These are phyloP conservation scores for Anodontia alba DNA, from an alignment of 2,888 invertebrate species.

Conservation along the genomic window DNA sequence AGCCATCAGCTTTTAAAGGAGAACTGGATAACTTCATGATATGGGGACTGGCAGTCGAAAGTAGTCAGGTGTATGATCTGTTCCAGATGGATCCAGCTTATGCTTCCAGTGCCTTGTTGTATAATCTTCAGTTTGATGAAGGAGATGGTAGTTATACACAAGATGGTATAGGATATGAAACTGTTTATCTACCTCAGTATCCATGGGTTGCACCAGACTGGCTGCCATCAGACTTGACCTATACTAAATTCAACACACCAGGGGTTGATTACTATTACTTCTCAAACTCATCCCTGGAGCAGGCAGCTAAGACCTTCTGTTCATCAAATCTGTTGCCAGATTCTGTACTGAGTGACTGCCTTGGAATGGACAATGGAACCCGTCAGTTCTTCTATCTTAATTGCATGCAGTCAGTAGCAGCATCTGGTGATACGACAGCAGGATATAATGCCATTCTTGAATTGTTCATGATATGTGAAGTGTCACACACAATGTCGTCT, in stretches of 20 bases:
- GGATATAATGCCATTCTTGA: conserved; percentile 59
- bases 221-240: conserved; percentile 67
- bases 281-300: conserved; percentile 36
- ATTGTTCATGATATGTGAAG: conserved; percentile 52
- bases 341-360: background rate
- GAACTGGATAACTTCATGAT: conserved; percentile 71
- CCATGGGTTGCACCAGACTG: conserved; percentile 72
- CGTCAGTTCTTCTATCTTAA: conserved; percentile 39
- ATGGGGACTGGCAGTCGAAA: conserved; percentile 65
- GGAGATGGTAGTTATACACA: conserved; percentile 58
- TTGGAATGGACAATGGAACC: conserved; percentile 36
- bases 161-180: conserved; percentile 38
- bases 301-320: conserved; percentile 44
- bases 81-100: conserved; percentile 67
- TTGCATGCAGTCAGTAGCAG: conserved; percentile 49
- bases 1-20: conserved; percentile 57
- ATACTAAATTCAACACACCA: conserved; percentile 39
- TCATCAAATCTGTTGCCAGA: conserved; percentile 1
- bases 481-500: conserved; percentile 28
- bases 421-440: conserved; percentile 27
- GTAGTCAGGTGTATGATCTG: conserved; percentile 64
- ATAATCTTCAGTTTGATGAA: conserved; percentile 71
- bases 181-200: conserved; percentile 50
- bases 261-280: conserved; percentile 52
- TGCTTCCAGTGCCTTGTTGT: conserved; percentile 52